Conservation (phyloP, 2,113 vertebrate species). For the Neodontobutis hainanensis region DNA sequence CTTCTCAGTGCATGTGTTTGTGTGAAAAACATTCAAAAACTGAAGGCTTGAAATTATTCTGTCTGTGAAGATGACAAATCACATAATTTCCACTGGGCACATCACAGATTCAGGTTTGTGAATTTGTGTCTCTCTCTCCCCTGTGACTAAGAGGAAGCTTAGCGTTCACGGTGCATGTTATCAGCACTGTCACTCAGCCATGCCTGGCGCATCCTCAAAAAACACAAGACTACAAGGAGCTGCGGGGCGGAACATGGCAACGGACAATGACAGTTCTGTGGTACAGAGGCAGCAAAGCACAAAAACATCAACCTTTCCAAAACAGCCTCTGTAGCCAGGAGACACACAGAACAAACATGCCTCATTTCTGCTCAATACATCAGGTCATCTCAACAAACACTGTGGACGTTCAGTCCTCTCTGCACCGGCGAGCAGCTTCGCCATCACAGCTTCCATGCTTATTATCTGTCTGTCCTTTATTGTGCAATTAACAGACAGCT, state of each 20-base stretch:
- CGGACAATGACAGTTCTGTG: constrained; percentile 25
- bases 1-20: background rate
- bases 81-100: constrained; percentile 41
- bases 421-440: background rate
- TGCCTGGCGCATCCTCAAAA: constrained; percentile 49
- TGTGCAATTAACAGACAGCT: constrained; percentile 4
- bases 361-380: constrained; percentile 31
- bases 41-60: constrained; percentile 22
- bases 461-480: constrained; percentile 46
- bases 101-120: constrained; percentile 49
- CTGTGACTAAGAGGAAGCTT: constrained; percentile 50
- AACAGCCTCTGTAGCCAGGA: constrained; percentile 7
- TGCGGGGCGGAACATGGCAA: constrained; percentile 44
- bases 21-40: constrained; percentile 7
- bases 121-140: constrained; percentile 6
- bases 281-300: constrained; percentile 19
- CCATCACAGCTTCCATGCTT: constrained; percentile 1
- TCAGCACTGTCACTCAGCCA: constrained; percentile 43
- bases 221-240: constrained; percentile 33
- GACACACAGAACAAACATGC: constrained; percentile 4
- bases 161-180: constrained; percentile 51
- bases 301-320: constrained; percentile 16
- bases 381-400: constrained; percentile 9
- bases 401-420: constrained; percentile 4
- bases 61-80: constrained; percentile 47